Conservation (phyloP, 2,797 vertebrate species). For the Triplophysa yarkandensis region DNA sequence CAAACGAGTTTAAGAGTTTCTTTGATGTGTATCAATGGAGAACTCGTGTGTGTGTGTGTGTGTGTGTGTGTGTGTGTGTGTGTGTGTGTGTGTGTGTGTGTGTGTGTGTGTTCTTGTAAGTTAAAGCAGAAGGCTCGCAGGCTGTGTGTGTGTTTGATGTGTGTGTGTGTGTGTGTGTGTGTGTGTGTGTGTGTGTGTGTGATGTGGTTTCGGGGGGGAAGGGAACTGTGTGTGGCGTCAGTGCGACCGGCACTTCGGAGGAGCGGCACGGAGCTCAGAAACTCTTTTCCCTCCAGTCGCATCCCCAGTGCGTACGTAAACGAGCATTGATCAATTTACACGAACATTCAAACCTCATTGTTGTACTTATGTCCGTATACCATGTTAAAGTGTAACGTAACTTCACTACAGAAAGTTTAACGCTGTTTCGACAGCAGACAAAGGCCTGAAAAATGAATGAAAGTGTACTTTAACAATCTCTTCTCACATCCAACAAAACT, state of each 20-base stretch:
- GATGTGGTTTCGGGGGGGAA: conserved; percentile 83
- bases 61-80: conserved; percentile 18
- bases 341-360: neutral
- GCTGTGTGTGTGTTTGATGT: conserved; percentile 61
- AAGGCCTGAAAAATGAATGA: too few relatives aligned
- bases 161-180: conserved; percentile 60
- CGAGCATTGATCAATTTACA: neutral
- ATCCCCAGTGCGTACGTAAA: conserved; percentile 38
- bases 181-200: conserved; percentile 69
- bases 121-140: conserved; percentile 82
- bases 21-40: conserved; percentile 82
- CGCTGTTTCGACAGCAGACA: neutral
- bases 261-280: conserved; percentile 60
- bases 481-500: neutral
- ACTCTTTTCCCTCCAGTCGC: conserved; percentile 38
- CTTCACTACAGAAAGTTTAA: neutral
- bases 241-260: conserved; percentile 69
- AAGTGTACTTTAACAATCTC: neutral
- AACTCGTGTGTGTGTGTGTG: conserved; percentile 59
- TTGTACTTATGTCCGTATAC: neutral
- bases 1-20: conserved; percentile 75
- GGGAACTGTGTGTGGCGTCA: conserved; percentile 81
- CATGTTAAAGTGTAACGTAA: neutral
- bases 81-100: conserved; percentile 44
- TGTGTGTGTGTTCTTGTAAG: conserved; percentile 76